Evolutionary conservation across 1,140 invertebrate species (phyloP), one percentile per base, ranked within the genome.

Genomic region (Pseudomyrmex cubaensis): DNA sequence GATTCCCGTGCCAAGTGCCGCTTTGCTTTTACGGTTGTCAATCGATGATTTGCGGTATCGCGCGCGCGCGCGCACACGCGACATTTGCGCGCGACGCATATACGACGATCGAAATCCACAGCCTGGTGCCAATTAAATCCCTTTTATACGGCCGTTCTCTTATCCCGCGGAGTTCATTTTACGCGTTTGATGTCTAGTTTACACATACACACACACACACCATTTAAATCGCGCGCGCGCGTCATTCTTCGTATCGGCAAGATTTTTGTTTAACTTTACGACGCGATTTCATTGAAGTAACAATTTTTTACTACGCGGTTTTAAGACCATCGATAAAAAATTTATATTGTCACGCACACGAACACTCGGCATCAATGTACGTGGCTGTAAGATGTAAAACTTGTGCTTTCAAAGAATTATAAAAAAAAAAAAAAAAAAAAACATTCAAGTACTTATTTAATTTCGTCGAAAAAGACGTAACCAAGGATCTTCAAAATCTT

Each of bases 1-100:
- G 86, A 76, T 57, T 70, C 57, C 70, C 85, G 86, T 87, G 85
- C 86, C 82, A 87, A 73, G 52, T 44, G 69, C 75, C 46, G 69
- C 54, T 69, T 69, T 61, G 59, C 22, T 74, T 61, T 78, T 87
- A 87, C 86, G 86, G 83, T 77, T 82, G 73, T 61, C 75, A 76
- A 87, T 87, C 86, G 86, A 87, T 87, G 85, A 77, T 22, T 74
- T 62, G 44, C 63, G 54, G 13, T 15, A 35, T 7, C 56, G 64
- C 48, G 17, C 54, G 17, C n/a, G 13, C 50, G 52, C 22, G 20
- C 74, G 25, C 63, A 35, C 25, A 25, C 50, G 56, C 44, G 66
- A 73, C 69, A 61, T 56, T 50, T 22, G 77, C 35, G 35, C 35
- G 35, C 56, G 77, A 44, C 52, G 62, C 52, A 35, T 22, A 57